Evolutionary conservation across 2,113 vertebrate species (phyloP), one percentile per base, ranked within the genome.

Genomic region (human): DNA sequence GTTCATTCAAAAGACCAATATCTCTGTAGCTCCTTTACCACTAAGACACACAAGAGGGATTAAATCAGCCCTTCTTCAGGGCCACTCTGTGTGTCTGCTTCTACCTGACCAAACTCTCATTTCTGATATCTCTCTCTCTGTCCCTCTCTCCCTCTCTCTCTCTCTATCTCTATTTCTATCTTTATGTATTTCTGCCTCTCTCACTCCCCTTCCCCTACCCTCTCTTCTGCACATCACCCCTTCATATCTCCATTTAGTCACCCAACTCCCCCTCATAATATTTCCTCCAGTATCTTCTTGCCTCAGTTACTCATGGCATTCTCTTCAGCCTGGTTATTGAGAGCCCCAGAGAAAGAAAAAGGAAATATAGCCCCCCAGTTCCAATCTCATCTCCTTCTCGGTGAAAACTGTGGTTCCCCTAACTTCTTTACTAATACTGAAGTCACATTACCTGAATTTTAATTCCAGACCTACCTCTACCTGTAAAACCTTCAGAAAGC

Each of bases 161-260:
- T 4, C 10, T n/a, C 25, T 64, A 18, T 73, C 32, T 82, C 22
- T 75, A 40, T 40, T 12, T 78, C 80, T 85, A 83, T 38, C 38
- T 78, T 13, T 66, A 1, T 30, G 32, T n/a, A 6, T 14, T 1
- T 32, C 35, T 68, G 66, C 66, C 66, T 40, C 12, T 66, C 12
- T 20, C 32, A 61, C 17, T 82, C 6, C 57, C 13, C 52, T 52
- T 50, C 22, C 22, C 14, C 5, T 17, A 1, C 17, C 2, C 1
- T 85, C n/a, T 66, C 11, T 78, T 85, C 12, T 83, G 12, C 30
- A 68, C 14, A 59, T 2, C 14, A 30, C 13, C 3, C 8, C 27
- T 66, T 82, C 25, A 48, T 48, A 40, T 76, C 52, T 96, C 32
- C 92, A 16, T 55, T 89, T 35, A 92, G 57, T 70, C 38, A 83